These are phyloP conservation scores for Fragum whitleyi DNA, from an alignment of 2,888 invertebrate species.

Conservation along the genomic window DNA sequence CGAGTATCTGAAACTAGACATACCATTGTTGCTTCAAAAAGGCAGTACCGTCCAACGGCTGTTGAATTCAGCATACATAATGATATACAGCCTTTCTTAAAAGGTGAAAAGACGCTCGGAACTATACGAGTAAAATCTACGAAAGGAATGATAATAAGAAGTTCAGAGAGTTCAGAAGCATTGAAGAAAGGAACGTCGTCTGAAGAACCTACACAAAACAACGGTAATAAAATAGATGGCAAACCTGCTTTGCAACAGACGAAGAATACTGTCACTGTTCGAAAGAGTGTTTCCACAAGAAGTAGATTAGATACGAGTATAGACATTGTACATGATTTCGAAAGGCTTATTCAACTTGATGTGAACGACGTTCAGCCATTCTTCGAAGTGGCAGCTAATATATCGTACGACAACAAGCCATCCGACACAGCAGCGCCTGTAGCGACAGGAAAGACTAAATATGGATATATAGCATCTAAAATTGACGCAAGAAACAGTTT, in stretches of 20 bases:
- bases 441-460: not conserved
- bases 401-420: not conserved
- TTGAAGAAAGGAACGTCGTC: not conserved
- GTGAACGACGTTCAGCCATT: constrained; percentile 6
- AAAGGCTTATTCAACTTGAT: constrained; percentile 13
- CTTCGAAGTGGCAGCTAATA: constrained; percentile 9
- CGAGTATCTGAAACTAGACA: constrained; percentile 33
- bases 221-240: not conserved
- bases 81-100: constrained; percentile 18
- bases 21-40: constrained; percentile 37
- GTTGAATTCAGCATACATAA: constrained; percentile 43
- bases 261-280: not conserved
- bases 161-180: not conserved
- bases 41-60: constrained; percentile 35
- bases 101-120: constrained; percentile 18
- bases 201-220: not conserved
- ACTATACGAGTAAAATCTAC: not conserved
- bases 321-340: constrained; percentile 3
- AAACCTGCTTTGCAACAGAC: not conserved
- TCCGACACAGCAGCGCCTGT: not conserved
- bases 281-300: not conserved
- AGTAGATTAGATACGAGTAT: constrained; percentile 10
- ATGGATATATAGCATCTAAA: not conserved
- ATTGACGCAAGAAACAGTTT: constrained; percentile 9
- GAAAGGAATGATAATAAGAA: not conserved